phyloP scores from a whole-genome alignment of 1,140 invertebrate species.

The Lepidurus apus region DNA sequence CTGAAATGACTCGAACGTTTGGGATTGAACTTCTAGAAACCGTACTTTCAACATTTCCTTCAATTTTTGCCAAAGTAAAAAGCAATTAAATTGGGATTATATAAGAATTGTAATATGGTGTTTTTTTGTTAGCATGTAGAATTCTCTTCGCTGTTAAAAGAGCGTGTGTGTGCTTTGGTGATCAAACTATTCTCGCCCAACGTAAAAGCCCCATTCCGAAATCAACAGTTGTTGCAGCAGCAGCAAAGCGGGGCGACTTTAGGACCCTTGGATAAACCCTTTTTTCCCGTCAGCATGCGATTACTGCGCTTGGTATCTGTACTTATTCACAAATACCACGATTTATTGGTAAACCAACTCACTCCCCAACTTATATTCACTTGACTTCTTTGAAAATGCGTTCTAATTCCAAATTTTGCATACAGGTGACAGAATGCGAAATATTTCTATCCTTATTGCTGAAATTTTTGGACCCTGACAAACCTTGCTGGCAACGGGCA shows the following conservation, averaged over 20 bases:
- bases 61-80: conserved; percentile 83
- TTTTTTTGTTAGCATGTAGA: conserved; percentile 72
- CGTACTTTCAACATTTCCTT: conserved; percentile 82
- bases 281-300: conserved; percentile 94
- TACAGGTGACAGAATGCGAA: conserved; percentile 91
- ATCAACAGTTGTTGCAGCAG: conserved; percentile 46
- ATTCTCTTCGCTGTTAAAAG: conserved; percentile 91
- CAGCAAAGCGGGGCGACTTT: conserved; percentile 37
- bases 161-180: conserved; percentile 92
- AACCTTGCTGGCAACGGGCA: conserved; percentile 90
- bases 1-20: conserved; percentile 95
- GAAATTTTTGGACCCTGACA: conserved; percentile 94
- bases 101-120: conserved; percentile 29
- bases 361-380: conserved; percentile 19
- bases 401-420: conserved; percentile 37
- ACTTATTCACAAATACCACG: conserved; percentile 89
- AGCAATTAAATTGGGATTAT: background rate
- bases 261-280: conserved; percentile 74
- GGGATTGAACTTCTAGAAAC: conserved; percentile 91
- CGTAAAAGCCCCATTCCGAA: conserved; percentile 69
- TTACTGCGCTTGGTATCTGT: conserved; percentile 87
- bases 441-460: conserved; percentile 95
- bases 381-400: background rate
- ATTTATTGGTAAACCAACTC: conserved; percentile 65
- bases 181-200: conserved; percentile 97